These are phyloP conservation scores for Acronicta leporina DNA, from an alignment of 2,888 invertebrate genomes.

Conservation along the genomic window DNA sequence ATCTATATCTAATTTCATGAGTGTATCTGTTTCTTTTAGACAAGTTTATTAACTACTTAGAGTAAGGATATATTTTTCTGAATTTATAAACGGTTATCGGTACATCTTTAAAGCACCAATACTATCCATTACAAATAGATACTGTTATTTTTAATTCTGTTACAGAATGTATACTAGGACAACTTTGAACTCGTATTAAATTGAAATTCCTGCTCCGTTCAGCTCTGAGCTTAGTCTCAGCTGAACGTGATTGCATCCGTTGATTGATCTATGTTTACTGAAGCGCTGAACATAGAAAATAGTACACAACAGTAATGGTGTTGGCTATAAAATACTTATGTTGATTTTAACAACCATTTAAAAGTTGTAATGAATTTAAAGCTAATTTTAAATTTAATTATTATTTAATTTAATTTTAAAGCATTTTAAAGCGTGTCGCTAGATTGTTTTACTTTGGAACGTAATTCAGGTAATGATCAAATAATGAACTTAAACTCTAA, in stretches of 20 bases:
- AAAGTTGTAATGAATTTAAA: neutral
- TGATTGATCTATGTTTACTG: constrained; percentile 55
- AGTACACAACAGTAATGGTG: constrained; percentile 28
- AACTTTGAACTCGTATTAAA: constrained; percentile 28
- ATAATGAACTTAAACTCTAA: no score
- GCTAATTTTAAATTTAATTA: no score
- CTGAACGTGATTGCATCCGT: constrained; percentile 38
- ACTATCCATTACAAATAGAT: neutral
- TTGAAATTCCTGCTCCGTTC: constrained; percentile 39
- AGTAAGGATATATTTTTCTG: no score
- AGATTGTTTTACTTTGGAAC: no score
- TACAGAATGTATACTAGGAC: constrained; percentile 17
- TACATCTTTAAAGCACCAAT: no score
- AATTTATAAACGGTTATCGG: no score
- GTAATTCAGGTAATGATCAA: no score
- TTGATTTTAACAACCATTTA: constrained; percentile 26
- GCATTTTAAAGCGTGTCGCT: no score
- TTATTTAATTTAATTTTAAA: no score
- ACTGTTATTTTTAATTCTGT: constrained; percentile 16
- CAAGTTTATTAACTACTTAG: no score
- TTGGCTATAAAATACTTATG: constrained; percentile 20
- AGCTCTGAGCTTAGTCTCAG: constrained; percentile 28
- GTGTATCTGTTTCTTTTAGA: no score
- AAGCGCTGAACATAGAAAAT: constrained; percentile 32
- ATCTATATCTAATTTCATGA: no score